Percentiles rank a stretch among this genome's conserved stretches.
Conservation (phyloP, 2,113 vertebrate species). For the Myanophis thanlyinensis region DNA sequence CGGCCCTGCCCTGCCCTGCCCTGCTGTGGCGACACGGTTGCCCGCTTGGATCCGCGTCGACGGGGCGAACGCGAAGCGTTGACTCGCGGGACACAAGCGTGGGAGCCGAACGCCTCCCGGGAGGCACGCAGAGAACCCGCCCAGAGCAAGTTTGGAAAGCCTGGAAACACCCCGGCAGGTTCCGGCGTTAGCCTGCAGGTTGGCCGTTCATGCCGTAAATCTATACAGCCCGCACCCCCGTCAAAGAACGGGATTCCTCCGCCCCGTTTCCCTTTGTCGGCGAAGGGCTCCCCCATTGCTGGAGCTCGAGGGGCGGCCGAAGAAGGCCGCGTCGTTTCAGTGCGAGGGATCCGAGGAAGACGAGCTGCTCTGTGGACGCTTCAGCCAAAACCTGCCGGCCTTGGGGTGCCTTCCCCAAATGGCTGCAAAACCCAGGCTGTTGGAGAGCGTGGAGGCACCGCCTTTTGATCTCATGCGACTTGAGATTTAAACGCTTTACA, state of each 20-base stretch:
- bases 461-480: not conserved
- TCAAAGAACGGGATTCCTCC: not conserved
- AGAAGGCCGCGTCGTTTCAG: not conserved
- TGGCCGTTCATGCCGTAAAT: too few relatives aligned
- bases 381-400: not conserved
- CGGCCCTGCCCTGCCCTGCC: too few relatives aligned
- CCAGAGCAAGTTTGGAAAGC: not conserved
- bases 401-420: not conserved
- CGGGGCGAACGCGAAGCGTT: too few relatives aligned
- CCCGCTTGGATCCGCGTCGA: too few relatives aligned
- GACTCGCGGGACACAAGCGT: not conserved
- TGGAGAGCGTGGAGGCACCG: rapidly evolving
- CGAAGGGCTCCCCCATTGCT: too few relatives aligned
- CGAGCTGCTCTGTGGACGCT: not conserved
- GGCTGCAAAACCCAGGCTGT: not conserved
- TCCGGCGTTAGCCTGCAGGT: not conserved
- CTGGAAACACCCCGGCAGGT: not conserved
- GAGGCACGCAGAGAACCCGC: not conserved
- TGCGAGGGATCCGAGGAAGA: not conserved
- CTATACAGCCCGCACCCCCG: too few relatives aligned
- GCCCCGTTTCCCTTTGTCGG: not conserved
- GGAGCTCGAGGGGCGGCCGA: not conserved
- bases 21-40: too few relatives aligned
- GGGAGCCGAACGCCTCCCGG: not conserved
- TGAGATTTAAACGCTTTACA: not conserved